These are phyloP conservation scores for Xestoiulus laeticollis DNA, from an alignment of 2,888 invertebrate genomes.

Conservation along the genomic window DNA sequence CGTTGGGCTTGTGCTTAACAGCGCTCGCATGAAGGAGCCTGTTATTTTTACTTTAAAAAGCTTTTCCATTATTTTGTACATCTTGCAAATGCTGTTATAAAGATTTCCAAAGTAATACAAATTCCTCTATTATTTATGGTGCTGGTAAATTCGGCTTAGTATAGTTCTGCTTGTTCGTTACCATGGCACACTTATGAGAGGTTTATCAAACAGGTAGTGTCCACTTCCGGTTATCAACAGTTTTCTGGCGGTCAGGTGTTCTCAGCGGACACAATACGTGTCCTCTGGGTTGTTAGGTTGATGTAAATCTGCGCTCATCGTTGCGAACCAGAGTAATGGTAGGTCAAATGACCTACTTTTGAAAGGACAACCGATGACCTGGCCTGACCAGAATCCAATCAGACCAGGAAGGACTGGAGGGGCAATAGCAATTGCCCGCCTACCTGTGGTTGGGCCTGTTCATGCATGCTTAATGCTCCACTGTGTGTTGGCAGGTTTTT, in stretches of 20 bases:
- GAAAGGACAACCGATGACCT: slow-evolving; percentile 49
- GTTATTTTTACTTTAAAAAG: no score
- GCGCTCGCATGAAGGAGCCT: no score
- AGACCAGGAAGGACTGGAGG: slow-evolving; percentile 20
- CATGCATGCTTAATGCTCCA: slow-evolving; percentile 4
- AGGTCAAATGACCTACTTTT: slow-evolving; percentile 22
- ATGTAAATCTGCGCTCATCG: not conserved
- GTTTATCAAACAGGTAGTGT: not conserved
- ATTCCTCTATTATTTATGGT: no score
- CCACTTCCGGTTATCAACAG: not conserved
- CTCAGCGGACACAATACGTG: not conserved
- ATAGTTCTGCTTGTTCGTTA: no score
- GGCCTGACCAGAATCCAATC: slow-evolving; percentile 49
- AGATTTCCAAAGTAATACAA: no score
- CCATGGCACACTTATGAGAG: not conserved
- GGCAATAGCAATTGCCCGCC: not conserved
- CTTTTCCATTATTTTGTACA: no score
- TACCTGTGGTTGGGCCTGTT: slow-evolving; percentile 20
- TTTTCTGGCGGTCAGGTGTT: not conserved
- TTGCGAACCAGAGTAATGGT: not conserved
- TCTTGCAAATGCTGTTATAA: no score
- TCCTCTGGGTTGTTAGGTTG: not conserved
- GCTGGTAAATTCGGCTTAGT: no score
- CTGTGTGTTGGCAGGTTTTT: not conserved
- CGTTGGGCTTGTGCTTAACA: no score